A percentile compares a stretch with the other conserved stretches of the same genome.
phyloP scores from a whole-genome alignment of 2,888 invertebrate genomes.

The Cabera pusaria region DNA sequence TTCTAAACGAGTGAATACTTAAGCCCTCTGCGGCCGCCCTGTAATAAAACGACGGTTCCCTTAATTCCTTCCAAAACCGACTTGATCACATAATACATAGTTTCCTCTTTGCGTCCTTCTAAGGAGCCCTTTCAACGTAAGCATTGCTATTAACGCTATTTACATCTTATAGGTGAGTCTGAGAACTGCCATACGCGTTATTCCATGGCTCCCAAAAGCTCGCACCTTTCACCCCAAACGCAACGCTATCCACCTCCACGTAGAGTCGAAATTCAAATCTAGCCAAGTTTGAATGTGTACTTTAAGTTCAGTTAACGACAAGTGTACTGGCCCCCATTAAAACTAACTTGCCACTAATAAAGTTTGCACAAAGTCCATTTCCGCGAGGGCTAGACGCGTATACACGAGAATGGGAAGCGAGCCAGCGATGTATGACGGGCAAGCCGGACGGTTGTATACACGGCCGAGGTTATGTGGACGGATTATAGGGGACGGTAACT shows the following conservation, averaged over 20 bases:
- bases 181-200: constrained; percentile 28
- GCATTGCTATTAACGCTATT: constrained; percentile 31
- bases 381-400: constrained; percentile 45
- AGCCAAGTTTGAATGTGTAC: constrained; percentile 20
- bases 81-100: constrained; percentile 26
- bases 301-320: constrained; percentile 36
- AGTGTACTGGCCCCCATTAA: constrained; percentile 50
- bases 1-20: not conserved
- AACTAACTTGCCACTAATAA: constrained; percentile 54
- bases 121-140: constrained; percentile 29
- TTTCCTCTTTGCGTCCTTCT: constrained; percentile 24
- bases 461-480: constrained; percentile 20
- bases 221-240: constrained; percentile 24
- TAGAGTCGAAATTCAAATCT: constrained; percentile 30
- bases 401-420: constrained; percentile 30
- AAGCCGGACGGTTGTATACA: constrained; percentile 37
- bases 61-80: constrained; percentile 11
- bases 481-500: constrained; percentile 23
- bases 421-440: constrained; percentile 38
- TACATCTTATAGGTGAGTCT: constrained; percentile 33
- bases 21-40: constrained; percentile 1
- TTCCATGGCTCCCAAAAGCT: constrained; percentile 30
- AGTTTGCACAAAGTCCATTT: constrained; percentile 58
- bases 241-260: constrained; percentile 22
- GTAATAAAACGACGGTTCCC: constrained; percentile 1